Base-by-base conservation (phyloP, 2,113 vertebrate genomes). In the Petroica traversi region DNA sequence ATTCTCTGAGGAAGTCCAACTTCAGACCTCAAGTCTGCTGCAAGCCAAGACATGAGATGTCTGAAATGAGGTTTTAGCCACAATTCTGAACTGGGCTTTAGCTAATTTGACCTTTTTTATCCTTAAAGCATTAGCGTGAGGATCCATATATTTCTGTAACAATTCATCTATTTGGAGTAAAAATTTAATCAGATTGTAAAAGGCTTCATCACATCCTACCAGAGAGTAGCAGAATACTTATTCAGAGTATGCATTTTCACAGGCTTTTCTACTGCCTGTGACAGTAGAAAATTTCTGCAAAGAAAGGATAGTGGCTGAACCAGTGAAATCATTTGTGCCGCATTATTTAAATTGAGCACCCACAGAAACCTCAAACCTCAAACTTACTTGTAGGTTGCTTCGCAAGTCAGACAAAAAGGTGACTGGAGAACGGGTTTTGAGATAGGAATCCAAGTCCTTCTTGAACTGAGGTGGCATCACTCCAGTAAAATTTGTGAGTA, bases 391-490 rank as follows among this genome's bases (percentile, higher is more conserved):
- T 85, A 99, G 97, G 97, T 99, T 99, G 98, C 99, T 99, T 92
- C 99, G 99, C 68, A 99, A 97, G 96, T 99, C 99, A 7, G 99
- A 99, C 40, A 99, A 96, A 97, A 99, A 99, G 20, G 99, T 99
- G 92, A 99, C 99, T 0, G 99, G 99, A 13, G 99, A 99, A 11
- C 99, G 99, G 2, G 99, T 99, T 98, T 99, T 99, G 93, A 99
- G 98, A 97, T 99, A 99, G 6, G 99, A 99, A 98, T 99, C 99
- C 98, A 99, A 97, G 88, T 99, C 99, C 97, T 99, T 99, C 98
- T 99, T 99, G 97, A 99, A 99, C 96, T 99, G 99, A 82, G 99
- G 99, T 28, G 99, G 99, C 99, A 99, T 99, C 85, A 99, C 99
- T 57, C 99, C 99, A 33, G 99, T 99, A 95, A 99, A 99, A 97